phyloP scores from a whole-genome alignment of 1,140 invertebrate species.

The Alviniconcha marisindica region DNA sequence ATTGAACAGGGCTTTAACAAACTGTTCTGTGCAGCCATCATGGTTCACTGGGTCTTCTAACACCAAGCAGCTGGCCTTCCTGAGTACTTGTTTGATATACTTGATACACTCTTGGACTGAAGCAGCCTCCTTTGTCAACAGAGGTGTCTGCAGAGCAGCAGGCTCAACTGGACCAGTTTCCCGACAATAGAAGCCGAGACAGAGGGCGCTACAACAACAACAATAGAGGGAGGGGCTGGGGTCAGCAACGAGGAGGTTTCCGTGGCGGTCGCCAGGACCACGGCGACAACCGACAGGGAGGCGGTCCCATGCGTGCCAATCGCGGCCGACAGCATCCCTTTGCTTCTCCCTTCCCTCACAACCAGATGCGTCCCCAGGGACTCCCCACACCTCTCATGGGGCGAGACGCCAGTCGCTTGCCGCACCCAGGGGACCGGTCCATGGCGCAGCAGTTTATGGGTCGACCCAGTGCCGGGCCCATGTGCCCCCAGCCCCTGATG shows the following conservation, averaged over 20 bases:
- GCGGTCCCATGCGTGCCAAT: neutral
- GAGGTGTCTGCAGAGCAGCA: slow-evolving; percentile 36
- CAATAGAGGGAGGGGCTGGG: neutral
- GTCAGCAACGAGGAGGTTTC: neutral
- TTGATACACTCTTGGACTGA: neutral
- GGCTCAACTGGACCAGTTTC: slow-evolving; percentile 11
- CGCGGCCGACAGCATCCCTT: neutral
- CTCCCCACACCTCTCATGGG: neutral
- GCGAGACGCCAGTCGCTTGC: no score
- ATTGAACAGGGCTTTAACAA: no score
- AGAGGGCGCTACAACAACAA: neutral
- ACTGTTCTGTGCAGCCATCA: no score
- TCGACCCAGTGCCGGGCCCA: neutral
- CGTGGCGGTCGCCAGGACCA: neutral
- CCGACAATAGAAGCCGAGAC: neutral
- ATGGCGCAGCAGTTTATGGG: no score
- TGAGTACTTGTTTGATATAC: neutral
- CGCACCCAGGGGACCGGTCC: no score
- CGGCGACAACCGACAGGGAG: neutral
- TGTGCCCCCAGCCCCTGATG: neutral
- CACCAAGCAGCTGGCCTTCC: no score
- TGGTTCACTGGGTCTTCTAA: no score
- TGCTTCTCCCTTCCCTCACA: neutral
- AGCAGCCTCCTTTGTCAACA: slow-evolving; percentile 6
- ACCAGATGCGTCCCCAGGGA: neutral